These are phyloP conservation scores for Mixornis gularis DNA, from an alignment of 2,113 vertebrate genomes.

Conservation along the genomic window DNA sequence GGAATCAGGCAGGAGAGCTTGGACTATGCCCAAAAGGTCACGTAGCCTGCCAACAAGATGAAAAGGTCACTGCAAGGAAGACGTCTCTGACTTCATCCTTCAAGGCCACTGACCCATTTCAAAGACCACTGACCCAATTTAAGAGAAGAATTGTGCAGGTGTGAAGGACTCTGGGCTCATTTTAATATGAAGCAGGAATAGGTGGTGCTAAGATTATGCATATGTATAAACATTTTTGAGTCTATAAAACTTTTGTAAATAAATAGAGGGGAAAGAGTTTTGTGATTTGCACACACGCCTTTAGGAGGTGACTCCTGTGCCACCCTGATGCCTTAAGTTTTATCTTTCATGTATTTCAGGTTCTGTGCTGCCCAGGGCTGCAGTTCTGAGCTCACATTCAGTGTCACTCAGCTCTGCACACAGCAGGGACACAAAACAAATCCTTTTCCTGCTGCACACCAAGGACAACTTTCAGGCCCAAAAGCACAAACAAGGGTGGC, in stretches of 20 bases:
- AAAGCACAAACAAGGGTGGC: background rate
- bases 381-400: background rate
- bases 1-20: background rate
- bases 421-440: background rate
- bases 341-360: accelerated
- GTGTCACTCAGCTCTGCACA: background rate
- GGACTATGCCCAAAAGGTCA: background rate
- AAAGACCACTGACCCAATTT: background rate
- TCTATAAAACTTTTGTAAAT: background rate
- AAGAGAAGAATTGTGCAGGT: background rate
- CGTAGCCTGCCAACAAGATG: background rate
- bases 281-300: background rate
- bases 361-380: background rate
- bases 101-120: background rate
- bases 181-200: background rate
- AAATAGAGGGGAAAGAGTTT: background rate
- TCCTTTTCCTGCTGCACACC: background rate
- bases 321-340: background rate
- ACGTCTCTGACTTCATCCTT: background rate
- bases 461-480: background rate
- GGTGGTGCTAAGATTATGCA: background rate
- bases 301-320: background rate
- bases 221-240: background rate
- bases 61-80: background rate
- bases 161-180: background rate